phyloP scores from a whole-genome alignment of 2,113 vertebrate genomes.

The Dipodomys spectabilis region DNA sequence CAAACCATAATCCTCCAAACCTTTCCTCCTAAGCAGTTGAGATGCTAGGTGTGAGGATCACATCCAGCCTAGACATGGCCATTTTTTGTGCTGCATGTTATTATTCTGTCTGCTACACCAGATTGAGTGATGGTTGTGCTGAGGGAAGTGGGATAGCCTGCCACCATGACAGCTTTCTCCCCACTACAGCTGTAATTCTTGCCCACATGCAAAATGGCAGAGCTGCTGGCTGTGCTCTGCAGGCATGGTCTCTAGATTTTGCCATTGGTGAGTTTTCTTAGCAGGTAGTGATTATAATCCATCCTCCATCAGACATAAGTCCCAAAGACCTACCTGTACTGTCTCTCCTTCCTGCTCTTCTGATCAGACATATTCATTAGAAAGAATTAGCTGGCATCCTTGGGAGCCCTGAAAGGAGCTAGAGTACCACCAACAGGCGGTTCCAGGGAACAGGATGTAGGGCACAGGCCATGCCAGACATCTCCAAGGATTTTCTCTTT shows the following conservation, averaged over 20 bases:
- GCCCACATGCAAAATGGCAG: not conserved
- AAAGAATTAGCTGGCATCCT: slow-evolving; percentile 27
- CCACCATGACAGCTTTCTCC: not conserved
- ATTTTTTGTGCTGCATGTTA: no score
- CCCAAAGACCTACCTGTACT: no score
- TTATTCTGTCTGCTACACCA: not conserved
- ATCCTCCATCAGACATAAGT: no score
- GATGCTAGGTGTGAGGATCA: no score
- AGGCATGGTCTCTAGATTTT: not conserved
- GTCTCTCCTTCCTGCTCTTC: no score
- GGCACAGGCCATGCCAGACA: not conserved
- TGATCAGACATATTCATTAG: not conserved
- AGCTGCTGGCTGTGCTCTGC: not conserved
- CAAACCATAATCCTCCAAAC: no score
- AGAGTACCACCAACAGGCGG: not conserved
- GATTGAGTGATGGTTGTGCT: no score
- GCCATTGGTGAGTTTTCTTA: no score
- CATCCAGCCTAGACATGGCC: no score
- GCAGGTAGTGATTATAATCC: no score
- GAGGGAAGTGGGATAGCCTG: no score
- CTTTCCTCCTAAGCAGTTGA: no score
- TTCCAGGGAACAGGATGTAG: not conserved
- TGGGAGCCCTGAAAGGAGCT: not conserved
- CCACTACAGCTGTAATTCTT: not conserved
- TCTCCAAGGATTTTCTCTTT: not conserved